These are phyloP conservation scores for Gonioctena quinquepunctata DNA, from an alignment of 1,140 invertebrate genomes.

Conservation along the genomic window DNA sequence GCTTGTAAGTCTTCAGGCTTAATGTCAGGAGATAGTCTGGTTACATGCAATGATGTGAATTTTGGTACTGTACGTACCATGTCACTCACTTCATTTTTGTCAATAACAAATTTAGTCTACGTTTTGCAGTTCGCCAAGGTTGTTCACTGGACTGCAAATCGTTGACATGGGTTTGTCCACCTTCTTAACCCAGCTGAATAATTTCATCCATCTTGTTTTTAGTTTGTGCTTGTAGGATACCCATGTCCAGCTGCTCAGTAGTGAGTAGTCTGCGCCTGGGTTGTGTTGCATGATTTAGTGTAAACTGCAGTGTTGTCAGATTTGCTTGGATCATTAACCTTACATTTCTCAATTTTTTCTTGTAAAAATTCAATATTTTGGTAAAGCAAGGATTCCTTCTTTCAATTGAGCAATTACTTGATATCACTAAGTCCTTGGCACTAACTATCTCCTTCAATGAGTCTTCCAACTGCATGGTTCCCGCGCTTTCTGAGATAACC, in stretches of 20 bases:
- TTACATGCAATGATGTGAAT: not conserved
- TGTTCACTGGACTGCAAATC: too few relatives aligned
- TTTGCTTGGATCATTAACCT: not conserved
- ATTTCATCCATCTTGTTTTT: too few relatives aligned
- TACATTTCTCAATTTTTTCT: conserved; percentile 15
- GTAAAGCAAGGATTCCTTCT: conserved; percentile 7
- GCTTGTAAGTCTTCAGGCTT: not conserved
- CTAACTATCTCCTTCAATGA: not conserved
- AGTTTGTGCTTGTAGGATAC: too few relatives aligned
- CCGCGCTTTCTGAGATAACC: not conserved
- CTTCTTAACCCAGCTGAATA: too few relatives aligned
- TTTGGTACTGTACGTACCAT: not conserved
- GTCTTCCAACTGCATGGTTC: not conserved
- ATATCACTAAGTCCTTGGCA: conserved; percentile 3
- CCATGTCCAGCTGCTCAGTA: too few relatives aligned
- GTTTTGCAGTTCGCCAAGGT: too few relatives aligned
- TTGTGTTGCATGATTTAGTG: too few relatives aligned
- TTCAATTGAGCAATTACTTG: conserved; percentile 12
- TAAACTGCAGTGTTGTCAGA: not conserved
- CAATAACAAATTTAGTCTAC: conserved; percentile 6
- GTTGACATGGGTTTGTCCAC: too few relatives aligned
- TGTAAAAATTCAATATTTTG: conserved; percentile 14
- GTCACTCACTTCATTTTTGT: not conserved
- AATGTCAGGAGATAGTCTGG: not conserved
- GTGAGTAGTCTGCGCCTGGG: not conserved